phyloP scores from a whole-genome alignment of 2,888 invertebrate genomes.

The Volucella inanis region DNA sequence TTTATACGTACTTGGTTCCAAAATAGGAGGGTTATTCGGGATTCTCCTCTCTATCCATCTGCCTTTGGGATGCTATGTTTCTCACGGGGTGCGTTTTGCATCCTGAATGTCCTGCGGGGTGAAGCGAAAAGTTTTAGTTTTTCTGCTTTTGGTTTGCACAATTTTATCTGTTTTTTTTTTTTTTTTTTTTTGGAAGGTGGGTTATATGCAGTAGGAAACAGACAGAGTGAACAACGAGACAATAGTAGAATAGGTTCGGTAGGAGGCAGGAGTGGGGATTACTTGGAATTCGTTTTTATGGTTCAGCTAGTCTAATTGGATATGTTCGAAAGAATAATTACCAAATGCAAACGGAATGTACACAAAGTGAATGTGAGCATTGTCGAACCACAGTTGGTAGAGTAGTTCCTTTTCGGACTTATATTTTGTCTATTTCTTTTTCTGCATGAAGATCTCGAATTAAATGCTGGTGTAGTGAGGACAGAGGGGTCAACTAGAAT shows the following conservation, averaged over 20 bases:
- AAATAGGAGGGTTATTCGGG: background rate
- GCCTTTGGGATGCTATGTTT: conserved; percentile 62
- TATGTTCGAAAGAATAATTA: conserved; percentile 69
- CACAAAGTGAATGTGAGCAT: conserved; percentile 42
- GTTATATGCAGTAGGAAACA: background rate
- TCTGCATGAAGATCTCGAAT: background rate
- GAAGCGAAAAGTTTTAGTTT: conserved; percentile 16
- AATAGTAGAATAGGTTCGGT: background rate
- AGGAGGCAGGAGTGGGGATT: conserved; percentile 34
- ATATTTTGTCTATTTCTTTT: background rate
- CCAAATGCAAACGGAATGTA: conserved; percentile 55
- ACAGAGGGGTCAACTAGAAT: conserved; percentile 4
- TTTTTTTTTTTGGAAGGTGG: conserved; percentile 13
- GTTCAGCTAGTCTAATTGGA: conserved; percentile 74
- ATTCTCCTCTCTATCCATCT: conserved; percentile 48
- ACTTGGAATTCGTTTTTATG: conserved; percentile 72
- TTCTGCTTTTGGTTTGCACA: conserved; percentile 25
- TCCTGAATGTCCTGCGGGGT: conserved; percentile 58
- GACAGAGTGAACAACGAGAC: conserved; percentile 28
- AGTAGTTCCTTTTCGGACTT: conserved; percentile 1
- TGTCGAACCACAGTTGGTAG: conserved; percentile 7
- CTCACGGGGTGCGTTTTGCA: conserved; percentile 64
- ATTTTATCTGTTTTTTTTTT: conserved; percentile 5
- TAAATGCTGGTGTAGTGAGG: too few relatives aligned
- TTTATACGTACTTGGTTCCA: background rate